Percentiles rank a stretch among this genome's conserved stretches.
These are phyloP conservation scores for Agapornis roseicollis DNA, from an alignment of 2,113 vertebrate genomes.

Conservation along the genomic window DNA sequence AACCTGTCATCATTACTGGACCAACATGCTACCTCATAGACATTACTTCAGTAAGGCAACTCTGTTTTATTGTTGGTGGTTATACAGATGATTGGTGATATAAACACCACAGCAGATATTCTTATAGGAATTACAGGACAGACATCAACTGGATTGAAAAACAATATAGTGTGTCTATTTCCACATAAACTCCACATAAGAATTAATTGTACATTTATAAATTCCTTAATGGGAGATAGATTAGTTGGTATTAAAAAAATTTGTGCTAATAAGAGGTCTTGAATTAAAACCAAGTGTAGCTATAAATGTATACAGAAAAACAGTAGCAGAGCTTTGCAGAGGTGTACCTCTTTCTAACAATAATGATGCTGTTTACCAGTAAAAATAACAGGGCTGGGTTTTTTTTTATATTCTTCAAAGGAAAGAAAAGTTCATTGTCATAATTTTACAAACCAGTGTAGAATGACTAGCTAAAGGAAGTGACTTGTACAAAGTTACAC, in stretches of 20 bases:
- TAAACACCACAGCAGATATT: background rate
- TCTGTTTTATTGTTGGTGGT: background rate
- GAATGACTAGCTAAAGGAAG: background rate
- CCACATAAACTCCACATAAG: background rate
- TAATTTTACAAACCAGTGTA: background rate
- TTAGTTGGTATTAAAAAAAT: background rate
- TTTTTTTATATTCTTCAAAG: background rate
- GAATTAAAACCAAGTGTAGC: background rate
- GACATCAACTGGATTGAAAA: background rate
- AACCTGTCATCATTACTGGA: conserved; percentile 86
- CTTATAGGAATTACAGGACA: background rate
- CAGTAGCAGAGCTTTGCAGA: background rate
- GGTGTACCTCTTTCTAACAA: background rate
- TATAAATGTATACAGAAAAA: background rate
- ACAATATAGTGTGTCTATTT: background rate
- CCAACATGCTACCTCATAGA: conserved; percentile 90
- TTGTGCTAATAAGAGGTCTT: background rate
- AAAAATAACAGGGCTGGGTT: background rate
- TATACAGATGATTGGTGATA: background rate
- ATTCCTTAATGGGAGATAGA: background rate
- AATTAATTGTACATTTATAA: background rate
- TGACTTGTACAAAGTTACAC: background rate
- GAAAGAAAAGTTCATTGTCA: background rate
- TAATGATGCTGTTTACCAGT: background rate
- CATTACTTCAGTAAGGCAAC: conserved; percentile 76